Base-by-base conservation (phyloP, 2,888 invertebrate genomes). In the Apamea crenata region DNA sequence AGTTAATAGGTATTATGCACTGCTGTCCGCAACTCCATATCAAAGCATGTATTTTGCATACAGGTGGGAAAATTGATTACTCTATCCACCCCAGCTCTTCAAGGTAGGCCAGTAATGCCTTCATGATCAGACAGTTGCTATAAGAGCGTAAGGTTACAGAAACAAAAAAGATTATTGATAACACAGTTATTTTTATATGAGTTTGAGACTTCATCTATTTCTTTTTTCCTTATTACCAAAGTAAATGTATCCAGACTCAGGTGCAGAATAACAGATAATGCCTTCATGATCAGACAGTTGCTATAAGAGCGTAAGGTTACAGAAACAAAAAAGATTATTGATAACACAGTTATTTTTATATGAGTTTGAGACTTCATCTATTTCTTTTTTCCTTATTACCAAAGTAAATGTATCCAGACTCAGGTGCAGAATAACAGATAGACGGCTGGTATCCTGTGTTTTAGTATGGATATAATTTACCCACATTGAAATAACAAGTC, bases 341-440 rank as follows among this genome's bases (percentile, higher is more conserved):
- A 4, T 21, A 53, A 32, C 10, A 0, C 1, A 72, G 10, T 75
- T 40, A 12, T 18, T 65, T 61, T 53, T 32, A 74, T 65, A 66
- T 0, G 2, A 29, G 32, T 2, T 53, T 16, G 12, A 63, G 32
- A n/a, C 1, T 59, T 32, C 3, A 12, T 6, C 5, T 16, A 53
- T 29, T 16, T 32, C 5, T 25, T 61, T 59, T 6, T 10, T 40
- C 4, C 25, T 50, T 16, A 50, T 50, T 59, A 47, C n/a, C 25
- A 18, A n/a, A 32, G 12, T 56, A 12, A 65, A 47, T 82, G 56
- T 82, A 59, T 76, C 75, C 47, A 18, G 8, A 71, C 56, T 84
- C 75, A 79, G 50, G 77, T 84, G 59, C 75, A 80, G 59, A 80
- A 85, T 79, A 81, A 69, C 53, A 85, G 78, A 84, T 84, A 8